Evolutionary conservation across 2,888 invertebrate species (phyloP).

Genomic region (Rosalia funebris): DNA sequence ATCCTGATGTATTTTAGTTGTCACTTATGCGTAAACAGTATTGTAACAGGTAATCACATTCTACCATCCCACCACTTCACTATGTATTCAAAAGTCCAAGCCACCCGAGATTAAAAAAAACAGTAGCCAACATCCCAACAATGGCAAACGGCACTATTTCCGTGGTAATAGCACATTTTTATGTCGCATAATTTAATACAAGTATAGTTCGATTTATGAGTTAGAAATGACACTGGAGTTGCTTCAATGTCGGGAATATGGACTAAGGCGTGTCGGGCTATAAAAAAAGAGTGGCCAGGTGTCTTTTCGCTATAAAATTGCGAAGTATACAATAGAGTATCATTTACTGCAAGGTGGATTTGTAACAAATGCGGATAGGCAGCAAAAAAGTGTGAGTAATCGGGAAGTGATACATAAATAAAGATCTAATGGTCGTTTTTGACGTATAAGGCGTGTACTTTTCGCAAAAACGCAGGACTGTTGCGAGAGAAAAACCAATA

Average conservation of each 20-base stretch:
- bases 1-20: too few relatives aligned
- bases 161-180: not conserved
- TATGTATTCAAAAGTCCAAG: too few relatives aligned
- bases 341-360: not conserved
- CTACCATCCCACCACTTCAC: too few relatives aligned
- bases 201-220: not conserved
- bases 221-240: not conserved
- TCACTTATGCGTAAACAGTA: too few relatives aligned
- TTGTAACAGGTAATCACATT: too few relatives aligned
- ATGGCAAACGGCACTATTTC: too few relatives aligned
- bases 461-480: too few relatives aligned
- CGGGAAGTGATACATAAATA: too few relatives aligned
- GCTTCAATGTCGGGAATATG: not conserved
- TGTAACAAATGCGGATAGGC: not conserved
- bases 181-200: not conserved
- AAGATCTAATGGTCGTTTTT: not conserved
- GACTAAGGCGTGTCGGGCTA: not conserved
- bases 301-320: not conserved
- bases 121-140: too few relatives aligned
- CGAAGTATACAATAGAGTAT: not conserved
- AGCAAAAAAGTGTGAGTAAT: not conserved
- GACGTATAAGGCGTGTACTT: too few relatives aligned
- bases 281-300: not conserved
- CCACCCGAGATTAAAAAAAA: too few relatives aligned
- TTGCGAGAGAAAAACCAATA: too few relatives aligned